phyloP scores from a whole-genome alignment of 1,140 invertebrate species.

The Linepithema humile region DNA sequence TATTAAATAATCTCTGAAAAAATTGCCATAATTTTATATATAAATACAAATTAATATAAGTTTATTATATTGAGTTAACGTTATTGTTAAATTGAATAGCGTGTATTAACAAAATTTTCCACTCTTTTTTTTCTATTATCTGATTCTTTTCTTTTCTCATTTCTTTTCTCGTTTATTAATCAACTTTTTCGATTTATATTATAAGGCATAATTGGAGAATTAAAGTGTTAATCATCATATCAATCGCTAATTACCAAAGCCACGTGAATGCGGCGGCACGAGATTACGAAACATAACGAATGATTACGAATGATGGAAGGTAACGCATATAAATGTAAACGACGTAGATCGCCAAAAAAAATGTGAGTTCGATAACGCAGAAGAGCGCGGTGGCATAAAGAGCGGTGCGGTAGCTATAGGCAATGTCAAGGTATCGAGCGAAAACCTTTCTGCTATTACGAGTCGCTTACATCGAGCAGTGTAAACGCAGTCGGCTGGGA shows the following conservation, averaged over 20 bases:
- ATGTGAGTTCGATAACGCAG: neutral
- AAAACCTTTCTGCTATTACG: slow-evolving; percentile 21
- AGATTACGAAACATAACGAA: slow-evolving; percentile 16
- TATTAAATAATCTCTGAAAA: neutral
- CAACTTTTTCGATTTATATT: neutral
- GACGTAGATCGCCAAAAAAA: neutral
- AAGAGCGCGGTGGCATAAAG: slow-evolving; percentile 12
- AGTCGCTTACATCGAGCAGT: slow-evolving; percentile 3
- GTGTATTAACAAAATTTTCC: neutral
- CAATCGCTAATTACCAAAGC: neutral
- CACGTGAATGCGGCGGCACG: neutral
- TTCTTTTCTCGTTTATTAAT: neutral
- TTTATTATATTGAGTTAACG: neutral
- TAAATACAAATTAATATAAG: neutral
- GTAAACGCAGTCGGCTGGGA: neutral
- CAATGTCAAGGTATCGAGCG: slow-evolving; percentile 49
- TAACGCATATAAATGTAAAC: neutral
- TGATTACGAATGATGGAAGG: neutral
- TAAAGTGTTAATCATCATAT: neutral
- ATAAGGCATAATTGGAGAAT: neutral
- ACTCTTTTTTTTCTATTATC: neutral
- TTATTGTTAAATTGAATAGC: neutral
- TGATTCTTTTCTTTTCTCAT: neutral
- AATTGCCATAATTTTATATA: neutral
- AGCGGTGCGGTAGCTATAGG: neutral